Conservation (phyloP, 2,888 invertebrate species). For the Gasteruption jaculator region DNA sequence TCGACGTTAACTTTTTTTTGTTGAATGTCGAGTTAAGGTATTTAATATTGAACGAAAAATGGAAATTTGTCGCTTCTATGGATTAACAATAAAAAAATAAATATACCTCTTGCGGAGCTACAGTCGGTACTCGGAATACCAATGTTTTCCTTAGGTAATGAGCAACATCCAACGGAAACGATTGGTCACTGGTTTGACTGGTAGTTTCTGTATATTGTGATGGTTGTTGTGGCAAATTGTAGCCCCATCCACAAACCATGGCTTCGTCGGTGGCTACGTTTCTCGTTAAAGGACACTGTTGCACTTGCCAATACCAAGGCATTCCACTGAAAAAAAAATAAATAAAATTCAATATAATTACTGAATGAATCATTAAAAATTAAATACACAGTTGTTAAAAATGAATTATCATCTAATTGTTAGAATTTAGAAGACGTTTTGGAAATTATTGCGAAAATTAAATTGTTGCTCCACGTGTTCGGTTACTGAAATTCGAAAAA, state of each 20-base stretch:
- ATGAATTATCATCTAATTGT: constrained; percentile 3
- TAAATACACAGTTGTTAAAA: too few species aligned
- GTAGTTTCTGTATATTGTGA: constrained; percentile 36
- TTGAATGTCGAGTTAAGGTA: too few species aligned
- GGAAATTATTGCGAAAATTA: too few species aligned
- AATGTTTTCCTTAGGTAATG: constrained; percentile 42
- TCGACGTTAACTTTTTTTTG: too few species aligned
- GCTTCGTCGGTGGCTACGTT: constrained; percentile 35
- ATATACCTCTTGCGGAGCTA: constrained; percentile 43
- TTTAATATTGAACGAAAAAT: too few species aligned
- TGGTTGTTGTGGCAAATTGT: constrained; percentile 33
- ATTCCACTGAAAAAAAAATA: constrained; percentile 34
- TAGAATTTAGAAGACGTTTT: not conserved
- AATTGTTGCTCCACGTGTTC: too few species aligned
- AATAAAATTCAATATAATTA: not conserved
- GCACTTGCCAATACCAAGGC: constrained; percentile 46
- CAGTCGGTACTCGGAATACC: constrained; percentile 43
- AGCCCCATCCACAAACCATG: constrained; percentile 37
- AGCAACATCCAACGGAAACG: constrained; percentile 42
- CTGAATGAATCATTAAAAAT: not conserved
- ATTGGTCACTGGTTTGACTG: constrained; percentile 40
- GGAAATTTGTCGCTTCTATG: too few species aligned
- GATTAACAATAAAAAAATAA: not conserved
- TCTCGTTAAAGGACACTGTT: constrained; percentile 35
- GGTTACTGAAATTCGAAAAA: too few species aligned